Base-by-base conservation (phyloP, 2,888 invertebrate species). In the Acronicta psi region DNA sequence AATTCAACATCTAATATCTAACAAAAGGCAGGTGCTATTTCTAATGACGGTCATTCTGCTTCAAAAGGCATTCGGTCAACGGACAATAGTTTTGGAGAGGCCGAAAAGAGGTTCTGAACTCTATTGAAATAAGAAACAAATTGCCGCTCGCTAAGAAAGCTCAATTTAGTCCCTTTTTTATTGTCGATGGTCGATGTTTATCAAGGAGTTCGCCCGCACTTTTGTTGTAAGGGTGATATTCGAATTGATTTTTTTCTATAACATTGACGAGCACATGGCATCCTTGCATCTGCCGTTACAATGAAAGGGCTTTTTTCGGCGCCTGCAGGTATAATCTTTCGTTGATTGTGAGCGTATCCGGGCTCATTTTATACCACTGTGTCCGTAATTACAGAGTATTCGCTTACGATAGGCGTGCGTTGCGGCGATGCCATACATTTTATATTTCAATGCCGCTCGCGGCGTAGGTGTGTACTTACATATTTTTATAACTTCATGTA, bases 11-110 rank as follows among this genome's bases (percentile, higher is more conserved):
- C 77, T 85, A 84, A 83, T 78, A 73, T 78, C 76, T 74, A 77
- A 81, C 72, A 81, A 83, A 82, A 69, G 79, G 84, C 90, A 90
- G 90, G 90, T 90, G 89, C 75, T 80, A 79, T 83, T 85, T 85
- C 82, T 83, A 85, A 84, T 83, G 79, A 68, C 73, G 78, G 77
- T 58, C 71, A 73, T 76, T 80, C 73, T 63, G 65, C 78, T 81
- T 71, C 76, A 78, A 81, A 25, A 76, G 79, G 75, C 85, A 84
- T 84, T 83, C 82, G 84, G 82, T 70, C 70, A 73, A 69, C 74
- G 69, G 68, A 74, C 73, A 67, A 63, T 62, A 59, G 50, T 50
- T 47, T 56, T 43, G 47, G 29, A 46, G 18, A 43, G 43, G 34
- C 51, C 44, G 18, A 59, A 73, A 56, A 72, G 42, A 44, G 36